These are phyloP conservation scores for Zelleria hepariella DNA, from an alignment of 2,888 invertebrate genomes.

Conservation along the genomic window DNA sequence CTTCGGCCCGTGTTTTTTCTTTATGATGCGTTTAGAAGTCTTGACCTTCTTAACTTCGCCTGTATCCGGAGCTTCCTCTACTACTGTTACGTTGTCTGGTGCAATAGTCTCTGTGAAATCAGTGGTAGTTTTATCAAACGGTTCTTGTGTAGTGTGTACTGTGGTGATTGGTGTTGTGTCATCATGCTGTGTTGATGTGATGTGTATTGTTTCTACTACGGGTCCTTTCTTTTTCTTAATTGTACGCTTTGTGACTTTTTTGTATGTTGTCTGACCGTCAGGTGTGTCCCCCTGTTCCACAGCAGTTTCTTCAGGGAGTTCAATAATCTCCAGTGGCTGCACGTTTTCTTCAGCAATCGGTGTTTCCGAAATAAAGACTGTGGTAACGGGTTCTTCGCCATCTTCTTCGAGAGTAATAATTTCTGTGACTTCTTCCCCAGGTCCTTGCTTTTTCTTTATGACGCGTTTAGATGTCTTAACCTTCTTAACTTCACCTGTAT, in stretches of 20 bases:
- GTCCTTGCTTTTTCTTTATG: slow-evolving; percentile 16
- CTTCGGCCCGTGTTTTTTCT: slow-evolving; percentile 32
- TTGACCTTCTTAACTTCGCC: slow-evolving; percentile 20
- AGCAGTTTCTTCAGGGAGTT: slow-evolving; percentile 8
- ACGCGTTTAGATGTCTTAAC: slow-evolving; percentile 17
- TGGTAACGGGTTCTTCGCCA: slow-evolving; percentile 13
- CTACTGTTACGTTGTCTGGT: slow-evolving; percentile 17
- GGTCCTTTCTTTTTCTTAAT: slow-evolving; percentile 32
- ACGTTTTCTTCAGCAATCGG: slow-evolving; percentile 19
- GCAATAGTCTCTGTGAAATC: slow-evolving; percentile 2
- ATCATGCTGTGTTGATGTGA: slow-evolving; percentile 51
- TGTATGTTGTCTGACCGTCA: slow-evolving; percentile 10
- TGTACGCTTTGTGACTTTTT: slow-evolving; percentile 19
- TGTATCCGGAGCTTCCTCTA: slow-evolving; percentile 17
- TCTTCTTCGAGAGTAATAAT: slow-evolving; percentile 23
- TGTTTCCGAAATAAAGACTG: slow-evolving; percentile 17
- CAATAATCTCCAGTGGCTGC: slow-evolving; percentile 13
- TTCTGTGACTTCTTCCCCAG: slow-evolving; percentile 22
- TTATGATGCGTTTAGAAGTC: slow-evolving; percentile 18
- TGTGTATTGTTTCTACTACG: slow-evolving; percentile 47
- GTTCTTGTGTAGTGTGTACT: slow-evolving; percentile 33
- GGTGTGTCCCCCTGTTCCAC: slow-evolving; percentile 10
- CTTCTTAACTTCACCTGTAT: slow-evolving; percentile 17
- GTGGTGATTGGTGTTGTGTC: slow-evolving; percentile 45
- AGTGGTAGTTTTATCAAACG: slow-evolving; percentile 18